Conservation (phyloP, 2,797 vertebrate species). For the Microcaecilia unicolor region DNA sequence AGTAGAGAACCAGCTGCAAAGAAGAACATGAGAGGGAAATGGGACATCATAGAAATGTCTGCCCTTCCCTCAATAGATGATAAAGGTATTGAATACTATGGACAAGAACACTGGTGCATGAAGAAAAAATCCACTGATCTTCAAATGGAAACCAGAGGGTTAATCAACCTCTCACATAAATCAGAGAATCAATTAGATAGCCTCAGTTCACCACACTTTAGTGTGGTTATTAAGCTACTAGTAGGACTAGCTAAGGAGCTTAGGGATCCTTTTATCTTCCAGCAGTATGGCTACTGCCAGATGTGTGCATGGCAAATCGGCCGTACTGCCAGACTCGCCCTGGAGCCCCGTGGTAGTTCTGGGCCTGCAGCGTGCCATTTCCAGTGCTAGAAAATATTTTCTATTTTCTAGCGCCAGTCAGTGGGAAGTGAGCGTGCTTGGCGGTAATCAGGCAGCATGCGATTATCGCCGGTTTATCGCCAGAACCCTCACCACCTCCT, state of each 20-base stretch:
- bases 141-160: constrained; percentile 27
- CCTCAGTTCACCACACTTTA: constrained; percentile 44
- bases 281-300: too few species aligned
- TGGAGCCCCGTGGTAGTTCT: too few species aligned
- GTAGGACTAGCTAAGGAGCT: constrained; percentile 34
- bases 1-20: background rate
- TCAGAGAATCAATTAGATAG: constrained; percentile 31
- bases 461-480: too few species aligned
- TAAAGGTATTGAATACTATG: constrained; percentile 37
- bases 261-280: too few species aligned
- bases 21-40: constrained; percentile 18
- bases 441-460: too few species aligned
- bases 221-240: constrained; percentile 43
- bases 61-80: constrained; percentile 35
- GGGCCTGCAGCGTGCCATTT: too few species aligned
- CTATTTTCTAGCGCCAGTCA: too few species aligned
- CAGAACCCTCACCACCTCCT: too few species aligned
- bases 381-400: too few species aligned
- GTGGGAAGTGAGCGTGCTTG: too few species aligned
- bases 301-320: too few species aligned
- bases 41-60: constrained; percentile 25
- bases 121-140: constrained; percentile 25
- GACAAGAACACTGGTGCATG: constrained; percentile 22
- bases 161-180: constrained; percentile 45
- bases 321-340: too few species aligned